Evolutionary conservation across 2,113 vertebrate genomes (phyloP).

Genomic region (Malurus alboscapulatus): DNA sequence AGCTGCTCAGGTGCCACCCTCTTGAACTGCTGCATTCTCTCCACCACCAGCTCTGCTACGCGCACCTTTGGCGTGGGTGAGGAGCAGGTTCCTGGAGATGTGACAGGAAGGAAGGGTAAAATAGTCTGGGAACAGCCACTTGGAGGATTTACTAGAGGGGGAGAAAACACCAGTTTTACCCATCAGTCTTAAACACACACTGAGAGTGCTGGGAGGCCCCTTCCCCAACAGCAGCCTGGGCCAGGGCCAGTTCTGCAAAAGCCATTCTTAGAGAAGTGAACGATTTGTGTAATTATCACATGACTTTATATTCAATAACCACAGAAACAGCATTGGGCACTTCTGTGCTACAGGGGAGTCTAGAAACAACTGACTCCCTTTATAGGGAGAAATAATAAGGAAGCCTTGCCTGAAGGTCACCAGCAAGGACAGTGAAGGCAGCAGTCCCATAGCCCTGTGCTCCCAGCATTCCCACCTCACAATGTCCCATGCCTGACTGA

Average conservation of each 20-base stretch:
- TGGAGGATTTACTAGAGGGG: neutral
- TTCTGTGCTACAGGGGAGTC: neutral
- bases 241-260: neutral
- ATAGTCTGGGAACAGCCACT: neutral
- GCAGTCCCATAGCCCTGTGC: neutral
- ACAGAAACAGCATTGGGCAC: neutral
- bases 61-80: neutral
- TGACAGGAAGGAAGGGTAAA: neutral
- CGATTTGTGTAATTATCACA: neutral
- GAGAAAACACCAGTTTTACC: conserved; percentile 8
- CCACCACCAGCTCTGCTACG: conserved; percentile 80
- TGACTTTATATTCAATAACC: neutral
- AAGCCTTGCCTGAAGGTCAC: neutral
- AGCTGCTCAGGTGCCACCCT: conserved; percentile 79
- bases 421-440: neutral
- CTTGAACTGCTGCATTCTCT: conserved; percentile 88
- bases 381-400: neutral
- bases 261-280: neutral
- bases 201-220: neutral
- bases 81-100: neutral
- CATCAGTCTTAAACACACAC: neutral
- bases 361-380: neutral
- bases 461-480: neutral
- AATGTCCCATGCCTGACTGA: neutral
- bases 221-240: neutral